Conservation (phyloP, 2,113 vertebrate species). For the Epinephelus lanceolatus region DNA sequence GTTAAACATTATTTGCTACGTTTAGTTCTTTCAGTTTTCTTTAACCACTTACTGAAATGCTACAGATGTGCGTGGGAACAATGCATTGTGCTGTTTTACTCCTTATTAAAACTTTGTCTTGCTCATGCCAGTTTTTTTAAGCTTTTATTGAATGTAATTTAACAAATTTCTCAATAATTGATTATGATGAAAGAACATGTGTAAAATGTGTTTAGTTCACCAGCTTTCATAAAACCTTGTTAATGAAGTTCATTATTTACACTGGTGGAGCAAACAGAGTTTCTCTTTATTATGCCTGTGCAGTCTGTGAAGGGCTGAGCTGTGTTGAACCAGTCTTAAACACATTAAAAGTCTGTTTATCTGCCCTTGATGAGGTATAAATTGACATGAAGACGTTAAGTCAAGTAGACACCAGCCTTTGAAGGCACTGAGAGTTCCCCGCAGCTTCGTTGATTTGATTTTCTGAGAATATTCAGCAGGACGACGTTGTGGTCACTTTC, state of each 20-base stretch:
- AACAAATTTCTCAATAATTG: not conserved
- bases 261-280: not conserved
- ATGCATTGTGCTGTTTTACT: not conserved
- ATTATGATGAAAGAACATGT: not conserved
- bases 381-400: not conserved
- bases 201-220: no score
- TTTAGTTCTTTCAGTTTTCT: not conserved
- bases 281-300: no score
- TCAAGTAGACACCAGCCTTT: not conserved
- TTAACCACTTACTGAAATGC: not conserved
- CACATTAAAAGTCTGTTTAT: conserved; percentile 2
- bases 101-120: not conserved
- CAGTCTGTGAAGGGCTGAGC: not conserved
- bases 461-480: conserved; percentile 19
- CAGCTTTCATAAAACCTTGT: not conserved
- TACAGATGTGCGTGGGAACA: not conserved
- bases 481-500: not conserved
- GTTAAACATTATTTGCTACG: no score
- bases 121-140: not conserved
- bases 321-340: not conserved
- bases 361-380: conserved; percentile 15
- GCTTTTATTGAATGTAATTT: not conserved
- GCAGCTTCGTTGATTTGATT: conserved; percentile 11
- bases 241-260: not conserved
- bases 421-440: not conserved